phyloP scores from a whole-genome alignment of 2,113 vertebrate species.

The Verasper variegatus region DNA sequence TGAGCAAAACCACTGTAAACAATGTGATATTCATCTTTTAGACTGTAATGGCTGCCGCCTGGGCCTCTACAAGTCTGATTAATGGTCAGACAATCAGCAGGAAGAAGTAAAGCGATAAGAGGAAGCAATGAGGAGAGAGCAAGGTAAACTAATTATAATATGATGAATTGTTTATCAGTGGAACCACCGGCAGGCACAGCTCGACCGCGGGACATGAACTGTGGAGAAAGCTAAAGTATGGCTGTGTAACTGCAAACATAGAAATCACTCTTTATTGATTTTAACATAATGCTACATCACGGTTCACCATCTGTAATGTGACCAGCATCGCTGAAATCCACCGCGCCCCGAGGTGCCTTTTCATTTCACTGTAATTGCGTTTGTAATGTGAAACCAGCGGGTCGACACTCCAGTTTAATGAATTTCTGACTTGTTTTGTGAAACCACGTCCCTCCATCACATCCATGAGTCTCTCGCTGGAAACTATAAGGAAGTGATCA shows the following conservation, averaged over 20 bases:
- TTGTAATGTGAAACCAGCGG: slow-evolving; percentile 6
- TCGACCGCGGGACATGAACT: not conserved
- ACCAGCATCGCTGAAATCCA: not conserved
- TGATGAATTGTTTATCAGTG: slow-evolving; percentile 21
- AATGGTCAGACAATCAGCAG: slow-evolving; percentile 27
- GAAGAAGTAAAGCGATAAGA: slow-evolving; percentile 39
- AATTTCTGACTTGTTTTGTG: not conserved
- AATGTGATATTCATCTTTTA: slow-evolving; percentile 13
- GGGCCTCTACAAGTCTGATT: not conserved
- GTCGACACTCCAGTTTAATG: slow-evolving; percentile 6
- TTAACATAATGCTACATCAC: not conserved
- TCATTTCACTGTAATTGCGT: slow-evolving; percentile 10
- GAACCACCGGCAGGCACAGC: slow-evolving; percentile 1
- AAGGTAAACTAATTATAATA: slow-evolving; percentile 28
- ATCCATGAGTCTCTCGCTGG: not conserved
- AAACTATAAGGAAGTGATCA: not conserved
- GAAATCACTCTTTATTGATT: not conserved
- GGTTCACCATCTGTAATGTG: not conserved
- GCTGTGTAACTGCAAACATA: not conserved
- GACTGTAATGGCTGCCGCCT: slow-evolving; percentile 20
- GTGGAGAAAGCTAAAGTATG: not conserved
- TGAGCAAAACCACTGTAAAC: not conserved
- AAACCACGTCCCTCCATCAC: not conserved
- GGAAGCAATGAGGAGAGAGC: slow-evolving; percentile 13
- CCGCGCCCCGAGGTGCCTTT: not conserved